Conservation (phyloP, 2,113 vertebrate species). For the Dryoscopus gambensis region DNA sequence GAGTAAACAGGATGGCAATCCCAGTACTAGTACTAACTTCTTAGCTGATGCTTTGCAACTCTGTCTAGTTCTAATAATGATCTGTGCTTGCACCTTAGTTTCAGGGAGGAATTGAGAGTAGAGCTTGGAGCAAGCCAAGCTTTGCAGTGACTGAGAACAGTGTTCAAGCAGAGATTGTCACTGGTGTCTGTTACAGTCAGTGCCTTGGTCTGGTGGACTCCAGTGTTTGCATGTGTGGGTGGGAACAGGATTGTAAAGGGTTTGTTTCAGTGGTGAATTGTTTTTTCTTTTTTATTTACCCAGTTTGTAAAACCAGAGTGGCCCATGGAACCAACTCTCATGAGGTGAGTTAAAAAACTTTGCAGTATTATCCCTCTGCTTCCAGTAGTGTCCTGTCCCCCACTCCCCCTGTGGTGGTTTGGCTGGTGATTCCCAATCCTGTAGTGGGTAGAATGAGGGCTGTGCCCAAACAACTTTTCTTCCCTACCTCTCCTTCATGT, state of each 20-base stretch:
- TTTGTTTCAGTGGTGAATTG: background rate
- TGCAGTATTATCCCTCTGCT: background rate
- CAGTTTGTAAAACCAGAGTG: slow-evolving; percentile 99
- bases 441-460: background rate
- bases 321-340: slow-evolving; percentile 98
- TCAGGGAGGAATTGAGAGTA: background rate
- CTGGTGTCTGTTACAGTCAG: background rate
- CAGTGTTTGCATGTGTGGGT: background rate
- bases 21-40: background rate
- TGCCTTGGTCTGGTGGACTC: background rate
- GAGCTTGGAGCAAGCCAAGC: background rate
- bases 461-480: background rate
- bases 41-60: background rate
- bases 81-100: background rate
- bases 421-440: background rate
- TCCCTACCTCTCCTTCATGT: background rate
- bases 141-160: background rate
- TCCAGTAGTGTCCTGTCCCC: background rate
- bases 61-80: background rate
- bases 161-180: background rate
- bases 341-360: slow-evolving; percentile 81
- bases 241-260: background rate
- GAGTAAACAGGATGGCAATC: background rate
- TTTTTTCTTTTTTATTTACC: slow-evolving; percentile 26
- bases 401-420: background rate